Evolutionary conservation across 37 sponge, comb jelly and placozoan species (phyloP), one percentile per base, ranked within the genome.

Genomic region (Beroe forskalii): DNA sequence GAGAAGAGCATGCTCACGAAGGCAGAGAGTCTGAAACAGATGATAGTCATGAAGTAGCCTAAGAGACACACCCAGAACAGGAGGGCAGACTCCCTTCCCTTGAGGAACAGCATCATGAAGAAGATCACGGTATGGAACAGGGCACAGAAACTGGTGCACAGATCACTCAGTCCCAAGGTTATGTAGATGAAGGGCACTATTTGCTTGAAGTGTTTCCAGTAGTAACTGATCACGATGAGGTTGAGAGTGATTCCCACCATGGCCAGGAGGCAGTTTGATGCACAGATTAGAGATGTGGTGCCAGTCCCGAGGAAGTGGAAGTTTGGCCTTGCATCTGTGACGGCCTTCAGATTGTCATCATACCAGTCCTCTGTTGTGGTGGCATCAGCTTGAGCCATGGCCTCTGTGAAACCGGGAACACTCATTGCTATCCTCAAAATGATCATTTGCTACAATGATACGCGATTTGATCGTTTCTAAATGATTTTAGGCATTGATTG

Each of bases 1-100:
- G 44, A 41, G 55, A 80, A 44, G 0, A 25, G 8, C 55, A 80
- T 6, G 35, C 86, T 80, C 28, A 80, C 86, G 14, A 80, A 80
- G 30, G 86, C 86, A 23, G 86, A 80, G 48, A 80, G 24, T 44
- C 86, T 41, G 86, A 80, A 80, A n/a, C 38, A 43, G 86, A 80
- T 22, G 0, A 80, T 22, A 6, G 86, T 44, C 20, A 37, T 80
- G 86, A 42, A 80, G 86, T 44, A 80, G 48, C 48, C 2, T 25
- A 43, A 27, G 30, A 44, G 35, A 9, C 30, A n/a, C 1, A 80
- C 30, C 72, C 72, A 69, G 55, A 80, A 22, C 25, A 80, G 1
- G 27, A 43, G 28, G 4, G 0, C 3, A 6, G 43, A 17, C 1
- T 41, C 55, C 86, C n/a, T 24, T 12, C 35, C 86, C 30, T 27